A percentile compares a stretch with the other conserved stretches of the same genome.
Evolutionary conservation across 2,888 invertebrate genomes (phyloP).

Genomic region (Acanthoscelides obtectus): DNA sequence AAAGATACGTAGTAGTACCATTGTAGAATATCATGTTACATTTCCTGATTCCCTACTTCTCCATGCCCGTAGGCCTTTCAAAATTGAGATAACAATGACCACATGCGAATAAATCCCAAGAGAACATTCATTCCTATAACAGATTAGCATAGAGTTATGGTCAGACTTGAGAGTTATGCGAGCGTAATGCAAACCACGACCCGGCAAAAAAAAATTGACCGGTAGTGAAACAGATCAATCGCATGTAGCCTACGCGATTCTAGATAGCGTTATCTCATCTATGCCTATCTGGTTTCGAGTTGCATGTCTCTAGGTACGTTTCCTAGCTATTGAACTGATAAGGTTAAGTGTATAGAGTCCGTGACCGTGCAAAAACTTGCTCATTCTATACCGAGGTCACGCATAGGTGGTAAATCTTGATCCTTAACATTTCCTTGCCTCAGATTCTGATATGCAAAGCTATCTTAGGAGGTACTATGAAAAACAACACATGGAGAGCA

Average conservation of each 20-base stretch:
- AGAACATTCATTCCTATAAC: background rate
- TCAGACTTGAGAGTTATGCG: background rate
- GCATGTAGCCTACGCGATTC: background rate
- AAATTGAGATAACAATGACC: background rate
- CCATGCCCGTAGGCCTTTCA: background rate
- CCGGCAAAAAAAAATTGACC: background rate
- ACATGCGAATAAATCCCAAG: background rate
- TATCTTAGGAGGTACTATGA: too few species aligned
- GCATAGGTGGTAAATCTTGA: background rate
- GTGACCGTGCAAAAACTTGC: background rate
- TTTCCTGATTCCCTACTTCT: background rate
- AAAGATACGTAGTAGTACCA: too few species aligned
- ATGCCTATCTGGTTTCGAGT: background rate
- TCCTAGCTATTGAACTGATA: background rate
- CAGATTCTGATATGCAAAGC: too few species aligned
- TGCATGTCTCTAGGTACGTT: background rate
- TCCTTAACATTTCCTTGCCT: too few species aligned
- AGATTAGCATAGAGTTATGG: background rate
- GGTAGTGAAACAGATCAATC: background rate
- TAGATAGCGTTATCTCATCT: background rate
- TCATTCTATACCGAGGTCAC: background rate
- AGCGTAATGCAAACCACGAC: background rate
- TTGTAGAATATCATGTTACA: background rate
- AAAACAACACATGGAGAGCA: too few species aligned
- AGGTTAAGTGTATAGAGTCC: background rate